Evolutionary conservation across 2,797 vertebrate genomes (phyloP).

Genomic region (Liasis olivaceus): DNA sequence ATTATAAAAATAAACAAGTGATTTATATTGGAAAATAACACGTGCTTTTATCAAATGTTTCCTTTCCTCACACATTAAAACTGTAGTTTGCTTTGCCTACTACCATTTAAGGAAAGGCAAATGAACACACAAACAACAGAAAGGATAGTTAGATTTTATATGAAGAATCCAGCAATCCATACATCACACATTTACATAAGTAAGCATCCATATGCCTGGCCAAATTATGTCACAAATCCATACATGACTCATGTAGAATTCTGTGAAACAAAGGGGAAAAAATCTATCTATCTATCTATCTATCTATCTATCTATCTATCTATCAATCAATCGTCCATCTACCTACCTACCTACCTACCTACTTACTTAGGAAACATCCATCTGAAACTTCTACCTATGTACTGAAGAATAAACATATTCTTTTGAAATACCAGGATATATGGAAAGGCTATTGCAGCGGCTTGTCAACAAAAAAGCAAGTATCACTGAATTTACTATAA

Average conservation of each 20-base stretch:
- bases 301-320: neutral
- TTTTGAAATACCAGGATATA: slow-evolving; percentile 13
- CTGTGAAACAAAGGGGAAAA: neutral
- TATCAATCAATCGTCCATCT: neutral
- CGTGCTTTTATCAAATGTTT: neutral
- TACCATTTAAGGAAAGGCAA: neutral
- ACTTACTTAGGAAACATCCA: slow-evolving; percentile 25
- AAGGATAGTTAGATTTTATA: neutral
- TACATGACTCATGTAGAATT: neutral
- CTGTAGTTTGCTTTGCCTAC: neutral
- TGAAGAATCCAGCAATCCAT: neutral
- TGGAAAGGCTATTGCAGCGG: neutral
- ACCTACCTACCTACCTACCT: neutral
- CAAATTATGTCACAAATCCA: neutral
- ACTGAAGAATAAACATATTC: slow-evolving; percentile 27
- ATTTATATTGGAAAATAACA: neutral
- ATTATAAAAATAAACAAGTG: slow-evolving; percentile 8
- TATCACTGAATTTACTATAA: slow-evolving; percentile 16
- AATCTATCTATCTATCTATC: neutral
- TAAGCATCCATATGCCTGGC: neutral
- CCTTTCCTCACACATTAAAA: neutral
- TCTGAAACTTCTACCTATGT: slow-evolving; percentile 12
- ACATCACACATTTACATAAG: neutral
- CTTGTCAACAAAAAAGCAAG: slow-evolving; percentile 15
- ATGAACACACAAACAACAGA: neutral